Percentiles rank a stretch among this genome's conserved stretches.
Evolutionary conservation across 1,140 invertebrate genomes (phyloP).

Genomic region (Penaeus indicus): DNA sequence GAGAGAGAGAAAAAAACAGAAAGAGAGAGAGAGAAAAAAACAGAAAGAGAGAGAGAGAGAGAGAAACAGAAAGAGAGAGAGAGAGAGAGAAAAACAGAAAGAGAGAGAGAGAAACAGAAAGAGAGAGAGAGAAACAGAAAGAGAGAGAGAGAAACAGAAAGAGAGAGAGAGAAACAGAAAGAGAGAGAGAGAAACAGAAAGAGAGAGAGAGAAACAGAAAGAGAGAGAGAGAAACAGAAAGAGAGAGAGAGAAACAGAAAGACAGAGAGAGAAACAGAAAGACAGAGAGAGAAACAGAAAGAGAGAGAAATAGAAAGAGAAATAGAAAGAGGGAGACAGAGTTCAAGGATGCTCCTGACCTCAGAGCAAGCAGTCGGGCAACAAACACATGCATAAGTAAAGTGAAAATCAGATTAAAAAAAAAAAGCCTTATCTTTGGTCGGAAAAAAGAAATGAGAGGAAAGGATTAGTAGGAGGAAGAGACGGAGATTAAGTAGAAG

Average conservation of each 20-base stretch:
- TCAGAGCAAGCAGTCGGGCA: no score
- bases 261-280: no score
- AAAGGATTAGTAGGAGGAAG: not conserved
- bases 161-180: not conserved
- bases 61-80: no score
- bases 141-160: constrained; percentile 8
- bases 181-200: not conserved
- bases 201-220: not conserved
- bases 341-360: no score
- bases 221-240: not conserved
- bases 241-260: no score
- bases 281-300: no score
- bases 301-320: no score
- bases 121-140: not conserved
- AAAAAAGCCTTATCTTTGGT: no score
- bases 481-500: no score
- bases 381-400: no score
- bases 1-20: not conserved
- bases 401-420: no score
- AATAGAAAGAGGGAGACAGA: not conserved
- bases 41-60: not conserved
- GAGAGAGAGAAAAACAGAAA: not conserved
- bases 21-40: not conserved
- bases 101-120: not conserved
- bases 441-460: no score